Evolutionary conservation across 2,797 vertebrate species (phyloP), one percentile per base, ranked within the genome.

Genomic region (Myiotriccus ornatus): DNA sequence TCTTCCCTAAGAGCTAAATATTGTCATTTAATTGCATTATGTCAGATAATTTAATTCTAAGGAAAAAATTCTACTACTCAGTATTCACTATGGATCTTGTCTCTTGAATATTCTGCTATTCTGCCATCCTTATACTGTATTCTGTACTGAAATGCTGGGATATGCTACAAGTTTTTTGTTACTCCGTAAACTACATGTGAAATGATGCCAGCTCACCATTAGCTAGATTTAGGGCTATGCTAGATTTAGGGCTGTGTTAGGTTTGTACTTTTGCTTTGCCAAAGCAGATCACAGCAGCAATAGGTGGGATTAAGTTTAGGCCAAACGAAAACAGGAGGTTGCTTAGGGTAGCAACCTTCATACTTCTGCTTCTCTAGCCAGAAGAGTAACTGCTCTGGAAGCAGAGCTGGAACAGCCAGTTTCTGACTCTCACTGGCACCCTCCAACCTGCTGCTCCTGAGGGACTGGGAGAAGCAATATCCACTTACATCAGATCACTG

Each of bases 11-110:
- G 32, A 92, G 75, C 21, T 77, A 84, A 92, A 70, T 95, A 84
- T 94, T 95, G 92, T 74, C 41, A 60, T 89, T 89, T 37, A 75
- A 70, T 41, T 87, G n/a, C 28, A 69, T 82, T 84, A 46, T 63
- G 27, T 57, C 28, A 67, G 23, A n/a, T 21, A 82, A 55, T 62
- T 87, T 68, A 57, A 62, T 71, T 76, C n/a, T 75, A 75, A 78
- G 57, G 35, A 71, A 37, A 84, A 83, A 23, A 30, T n/a, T 84
- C 69, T 90, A 25, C 25, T 65, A 20, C 32, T 76, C 49, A 21
- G 8, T 52, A 73, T 67, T 86, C 52, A 43, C 13, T 35, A 6
- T 13, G 44, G 35, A 59, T 84, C 67, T 88, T 70, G 12, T 49
- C 21, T 52, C 46, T 2, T 2, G 3, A 24, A 14, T 22, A 75